Conservation (phyloP, 2,888 invertebrate species). For the Rhaphigaster nebulosa region DNA sequence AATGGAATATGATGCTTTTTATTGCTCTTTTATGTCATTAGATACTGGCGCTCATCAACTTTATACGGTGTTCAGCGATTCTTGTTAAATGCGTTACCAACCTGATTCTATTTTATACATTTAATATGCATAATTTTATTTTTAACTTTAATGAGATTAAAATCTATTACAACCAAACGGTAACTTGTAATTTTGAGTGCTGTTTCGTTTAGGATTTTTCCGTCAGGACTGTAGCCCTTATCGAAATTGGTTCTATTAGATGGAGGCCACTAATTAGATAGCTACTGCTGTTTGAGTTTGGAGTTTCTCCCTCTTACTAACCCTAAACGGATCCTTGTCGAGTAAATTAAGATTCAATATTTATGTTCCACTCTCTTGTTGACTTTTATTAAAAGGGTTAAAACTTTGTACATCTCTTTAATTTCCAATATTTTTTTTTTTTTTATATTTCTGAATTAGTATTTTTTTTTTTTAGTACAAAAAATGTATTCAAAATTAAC, state of each 20-base stretch:
- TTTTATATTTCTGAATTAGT: background rate
- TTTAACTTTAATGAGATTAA: background rate
- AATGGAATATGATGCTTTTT: background rate
- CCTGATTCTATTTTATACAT: background rate
- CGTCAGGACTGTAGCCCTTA: background rate
- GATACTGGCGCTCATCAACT: background rate
- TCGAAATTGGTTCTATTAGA: slow-evolving; percentile 22
- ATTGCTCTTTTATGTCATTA: background rate
- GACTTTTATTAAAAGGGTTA: slow-evolving; percentile 9
- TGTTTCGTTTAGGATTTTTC: background rate
- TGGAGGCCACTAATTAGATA: slow-evolving; percentile 18
- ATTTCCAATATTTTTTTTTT: background rate
- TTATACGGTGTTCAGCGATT: background rate
- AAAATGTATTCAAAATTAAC: background rate
- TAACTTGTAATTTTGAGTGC: background rate
- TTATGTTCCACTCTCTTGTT: slow-evolving; percentile 12
- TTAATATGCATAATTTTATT: too few species aligned
- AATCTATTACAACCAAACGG: background rate
- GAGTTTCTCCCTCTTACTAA: slow-evolving; percentile 26
- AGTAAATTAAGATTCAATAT: slow-evolving; percentile 39
- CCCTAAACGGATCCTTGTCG: slow-evolving; percentile 42
- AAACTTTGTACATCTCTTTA: background rate
- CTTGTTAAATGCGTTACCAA: background rate
- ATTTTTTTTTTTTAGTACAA: background rate
- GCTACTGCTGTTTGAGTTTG: slow-evolving; percentile 11